A percentile compares a stretch with the other conserved stretches of the same genome.
These are phyloP conservation scores for Flabesymbios commensalis DNA, from an alignment of 2,888 invertebrate genomes.

Conservation along the genomic window DNA sequence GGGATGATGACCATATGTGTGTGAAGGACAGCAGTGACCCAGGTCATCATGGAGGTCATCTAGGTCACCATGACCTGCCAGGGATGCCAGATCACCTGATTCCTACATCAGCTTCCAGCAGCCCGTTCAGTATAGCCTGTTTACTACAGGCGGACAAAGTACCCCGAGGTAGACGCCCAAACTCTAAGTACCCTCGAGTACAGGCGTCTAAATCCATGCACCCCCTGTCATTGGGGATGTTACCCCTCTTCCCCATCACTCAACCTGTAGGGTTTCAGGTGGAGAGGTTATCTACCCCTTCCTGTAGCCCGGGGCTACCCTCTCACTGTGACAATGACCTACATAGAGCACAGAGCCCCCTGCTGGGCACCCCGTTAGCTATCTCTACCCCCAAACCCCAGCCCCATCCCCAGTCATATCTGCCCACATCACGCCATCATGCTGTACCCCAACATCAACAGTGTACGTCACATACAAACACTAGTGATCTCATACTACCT, in stretches of 20 bases:
- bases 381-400: no score
- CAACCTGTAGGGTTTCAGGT: constrained; percentile 63
- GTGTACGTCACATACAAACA: no score
- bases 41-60: not conserved
- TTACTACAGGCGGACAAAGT: constrained; percentile 63
- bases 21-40: not conserved
- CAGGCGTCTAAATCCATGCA: constrained; percentile 63
- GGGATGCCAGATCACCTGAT: not conserved
- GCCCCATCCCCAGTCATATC: no score
- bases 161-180: constrained; percentile 63
- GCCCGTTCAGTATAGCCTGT: constrained; percentile 62
- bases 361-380: no score
- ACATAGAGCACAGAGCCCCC: no score
- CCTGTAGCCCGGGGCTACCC: constrained; percentile 2
- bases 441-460: no score
- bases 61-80: not conserved
- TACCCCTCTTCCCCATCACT: constrained; percentile 62
- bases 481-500: no score
- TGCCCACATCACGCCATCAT: no score
- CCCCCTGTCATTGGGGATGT: constrained; percentile 26
- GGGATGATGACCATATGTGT: constrained; percentile 6
- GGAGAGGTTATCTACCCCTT: constrained; percentile 38
- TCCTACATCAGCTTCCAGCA: not conserved
- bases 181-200: constrained; percentile 64
- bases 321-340: no score